Evolutionary conservation across 1,140 invertebrate species (phyloP).

Genomic region (Melanaphis sacchari): DNA sequence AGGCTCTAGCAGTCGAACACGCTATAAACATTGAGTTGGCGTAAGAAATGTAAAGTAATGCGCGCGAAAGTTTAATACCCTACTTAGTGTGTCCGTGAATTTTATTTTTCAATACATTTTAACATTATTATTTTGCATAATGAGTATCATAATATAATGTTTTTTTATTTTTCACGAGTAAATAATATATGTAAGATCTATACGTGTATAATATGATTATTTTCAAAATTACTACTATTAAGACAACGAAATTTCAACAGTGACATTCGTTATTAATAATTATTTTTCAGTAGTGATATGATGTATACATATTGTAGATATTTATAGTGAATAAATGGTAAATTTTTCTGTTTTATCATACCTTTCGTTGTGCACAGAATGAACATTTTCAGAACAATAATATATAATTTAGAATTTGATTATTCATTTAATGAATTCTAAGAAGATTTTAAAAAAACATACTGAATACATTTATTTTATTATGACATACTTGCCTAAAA

Average conservation of each 20-base stretch:
- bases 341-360: neutral
- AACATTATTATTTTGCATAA: neutral
- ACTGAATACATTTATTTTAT: neutral
- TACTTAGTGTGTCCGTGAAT: neutral
- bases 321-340: neutral
- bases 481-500: neutral
- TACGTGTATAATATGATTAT: neutral
- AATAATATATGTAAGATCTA: neutral
- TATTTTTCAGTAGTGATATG: neutral
- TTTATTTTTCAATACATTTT: neutral
- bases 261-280: neutral
- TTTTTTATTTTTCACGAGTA: no score
- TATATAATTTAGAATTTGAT: neutral
- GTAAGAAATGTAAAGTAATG: neutral
- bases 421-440: neutral
- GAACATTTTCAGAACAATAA: neutral
- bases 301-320: no score
- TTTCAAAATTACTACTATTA: neutral
- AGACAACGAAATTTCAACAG: neutral
- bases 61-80: no score
- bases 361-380: neutral
- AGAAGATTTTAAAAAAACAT: neutral
- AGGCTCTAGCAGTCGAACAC: neutral
- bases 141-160: neutral
- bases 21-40: neutral